Base-by-base conservation (phyloP, 2,888 invertebrate genomes). In the Neoascia interrupta region DNA sequence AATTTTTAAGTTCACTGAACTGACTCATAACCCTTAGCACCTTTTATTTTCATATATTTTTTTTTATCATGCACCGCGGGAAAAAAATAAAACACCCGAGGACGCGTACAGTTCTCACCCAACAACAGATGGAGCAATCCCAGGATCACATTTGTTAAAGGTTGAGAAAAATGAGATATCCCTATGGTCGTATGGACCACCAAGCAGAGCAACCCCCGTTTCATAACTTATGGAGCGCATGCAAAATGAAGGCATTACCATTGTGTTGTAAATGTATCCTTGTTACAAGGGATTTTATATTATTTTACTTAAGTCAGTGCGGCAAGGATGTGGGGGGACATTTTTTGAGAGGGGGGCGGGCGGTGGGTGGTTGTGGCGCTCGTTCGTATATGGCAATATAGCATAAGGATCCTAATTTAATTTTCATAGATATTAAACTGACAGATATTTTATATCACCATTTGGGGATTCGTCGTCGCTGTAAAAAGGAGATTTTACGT, bases 1-100 rank as follows among this genome's bases (percentile, higher is more conserved):
- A 75, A 75, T 76, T 76, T 64, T 53, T 41, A 66, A 51, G 64
- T 76, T 72, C 76, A 72, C 76, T 64, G 72, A 72, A 76, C 76
- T 60, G 76, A 66, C 53, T 76, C 54, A 76, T 76, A 76, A 76
- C 72, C 72, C 76, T 76, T 58, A 72, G 54, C 72, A 64, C 72
- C 72, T 60, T 53, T 63, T 53, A 21, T n/a, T 26, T 3, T 37
- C 21, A 1, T 19, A 21, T 43, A 10, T 19, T 19, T 43, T 10
- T n/a, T 2, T 8, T n/a, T 13, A 43, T 8, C 21, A 10, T 15
- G 16, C 23, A 31, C 13, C 18, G 13, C 13, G 56, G 56, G 23
- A 28, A 36, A 16, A 37, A 39, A 47, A 4, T 43, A 16, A 45
- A 5, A 41, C 15, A 16, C 2, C 18, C 1, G 10, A 21, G 6